Conservation (phyloP, 2,113 vertebrate genomes). For the Agapornis roseicollis region DNA sequence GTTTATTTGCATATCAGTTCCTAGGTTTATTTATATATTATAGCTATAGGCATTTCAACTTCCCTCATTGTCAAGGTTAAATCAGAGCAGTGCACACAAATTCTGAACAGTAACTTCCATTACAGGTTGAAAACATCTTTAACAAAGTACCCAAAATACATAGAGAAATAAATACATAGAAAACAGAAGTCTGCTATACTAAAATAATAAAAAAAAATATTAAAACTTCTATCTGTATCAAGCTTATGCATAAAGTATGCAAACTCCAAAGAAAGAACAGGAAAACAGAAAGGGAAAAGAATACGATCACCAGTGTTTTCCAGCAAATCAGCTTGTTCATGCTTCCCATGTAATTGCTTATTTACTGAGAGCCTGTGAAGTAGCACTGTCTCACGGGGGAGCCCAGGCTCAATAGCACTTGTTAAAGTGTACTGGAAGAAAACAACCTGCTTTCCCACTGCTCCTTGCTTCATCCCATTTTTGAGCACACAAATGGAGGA, state of each 20-base stretch:
- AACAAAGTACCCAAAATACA: neutral
- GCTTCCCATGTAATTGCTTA: neutral
- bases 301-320: neutral
- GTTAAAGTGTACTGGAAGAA: neutral
- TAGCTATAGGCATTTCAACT: neutral
- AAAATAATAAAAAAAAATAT: neutral
- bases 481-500: neutral
- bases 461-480: neutral
- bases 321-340: neutral
- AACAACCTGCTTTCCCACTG: neutral
- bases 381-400: neutral
- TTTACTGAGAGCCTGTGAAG: neutral
- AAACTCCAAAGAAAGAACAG: neutral
- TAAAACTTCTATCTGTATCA: neutral
- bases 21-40: neutral
- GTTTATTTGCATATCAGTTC: neutral
- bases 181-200: neutral
- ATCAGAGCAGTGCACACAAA: neutral
- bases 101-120: neutral
- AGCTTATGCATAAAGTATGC: neutral
- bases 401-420: neutral
- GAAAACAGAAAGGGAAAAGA: neutral
- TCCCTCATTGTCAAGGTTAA: neutral
- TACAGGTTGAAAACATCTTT: neutral
- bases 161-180: neutral